These are phyloP conservation scores for Acromyrmex charruanus DNA, from an alignment of 1,140 invertebrate species.

Conservation along the genomic window DNA sequence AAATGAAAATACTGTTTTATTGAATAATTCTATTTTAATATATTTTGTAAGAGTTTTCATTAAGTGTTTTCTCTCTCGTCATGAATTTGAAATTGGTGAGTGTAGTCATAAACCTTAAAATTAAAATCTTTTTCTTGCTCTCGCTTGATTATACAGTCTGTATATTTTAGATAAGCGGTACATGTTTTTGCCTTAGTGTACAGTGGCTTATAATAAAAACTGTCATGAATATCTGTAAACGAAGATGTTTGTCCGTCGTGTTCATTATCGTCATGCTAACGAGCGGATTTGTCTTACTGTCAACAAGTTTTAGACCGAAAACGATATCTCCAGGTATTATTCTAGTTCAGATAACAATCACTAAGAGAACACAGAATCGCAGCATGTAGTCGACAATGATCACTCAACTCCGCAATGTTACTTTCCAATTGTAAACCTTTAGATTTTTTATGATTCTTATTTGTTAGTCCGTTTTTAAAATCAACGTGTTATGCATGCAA, in stretches of 20 bases:
- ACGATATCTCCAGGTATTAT: background rate
- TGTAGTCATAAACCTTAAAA: background rate
- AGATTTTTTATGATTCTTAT: background rate
- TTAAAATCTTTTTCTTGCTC: background rate
- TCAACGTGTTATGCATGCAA: background rate
- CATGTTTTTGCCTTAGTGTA: background rate
- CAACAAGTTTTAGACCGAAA: slow-evolving; percentile 9
- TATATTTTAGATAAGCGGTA: slow-evolving; percentile 1
- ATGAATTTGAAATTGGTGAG: too few relatives aligned
- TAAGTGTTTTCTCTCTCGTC: too few relatives aligned
- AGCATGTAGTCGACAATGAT: background rate
- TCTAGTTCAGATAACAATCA: slow-evolving; percentile 28
- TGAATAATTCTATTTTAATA: too few relatives aligned
- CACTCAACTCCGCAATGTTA: background rate
- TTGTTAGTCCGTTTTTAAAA: background rate
- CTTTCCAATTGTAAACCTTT: slow-evolving; percentile 27
- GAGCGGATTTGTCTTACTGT: slow-evolving; percentile 56
- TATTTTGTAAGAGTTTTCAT: too few relatives aligned
- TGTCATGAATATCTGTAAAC: slow-evolving; percentile 27
- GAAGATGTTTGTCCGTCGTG: background rate
- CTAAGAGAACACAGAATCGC: background rate
- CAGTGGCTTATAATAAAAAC: background rate
- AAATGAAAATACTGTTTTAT: too few relatives aligned
- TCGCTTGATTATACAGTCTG: background rate
- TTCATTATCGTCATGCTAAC: slow-evolving; percentile 57